Evolutionary conservation across 1,140 invertebrate species (phyloP).

Genomic region (Pollicipes pollicipes): DNA sequence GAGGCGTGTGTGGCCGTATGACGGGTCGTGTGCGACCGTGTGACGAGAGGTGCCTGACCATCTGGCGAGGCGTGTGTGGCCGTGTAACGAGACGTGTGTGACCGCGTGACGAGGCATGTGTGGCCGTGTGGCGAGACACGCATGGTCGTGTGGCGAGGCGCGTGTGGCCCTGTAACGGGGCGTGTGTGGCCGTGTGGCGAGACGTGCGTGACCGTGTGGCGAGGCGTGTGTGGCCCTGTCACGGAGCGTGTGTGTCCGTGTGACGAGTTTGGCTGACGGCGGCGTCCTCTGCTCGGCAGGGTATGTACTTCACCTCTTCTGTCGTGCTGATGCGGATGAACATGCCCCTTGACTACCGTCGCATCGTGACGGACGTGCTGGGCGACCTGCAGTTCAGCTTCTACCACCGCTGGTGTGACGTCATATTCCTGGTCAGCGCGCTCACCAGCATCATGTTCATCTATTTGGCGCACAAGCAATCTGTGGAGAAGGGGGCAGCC

Average conservation of each 20-base stretch:
- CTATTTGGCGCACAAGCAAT: conserved; percentile 81
- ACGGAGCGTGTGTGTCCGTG: conserved; percentile 4
- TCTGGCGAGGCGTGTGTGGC: no score
- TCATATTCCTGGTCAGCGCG: conserved; percentile 95
- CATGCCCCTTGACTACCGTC: conserved; percentile 93
- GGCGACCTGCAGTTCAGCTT: conserved; percentile 83
- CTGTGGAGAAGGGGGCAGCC: conserved; percentile 16
- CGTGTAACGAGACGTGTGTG: no score
- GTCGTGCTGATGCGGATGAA: conserved; percentile 98
- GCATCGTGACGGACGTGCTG: conserved; percentile 92
- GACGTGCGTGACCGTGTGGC: background rate
- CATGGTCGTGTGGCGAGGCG: no score
- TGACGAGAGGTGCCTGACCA: no score
- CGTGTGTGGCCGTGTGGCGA: background rate
- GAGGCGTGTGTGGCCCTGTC: background rate
- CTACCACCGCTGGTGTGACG: conserved; percentile 99
- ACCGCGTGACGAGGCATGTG: no score
- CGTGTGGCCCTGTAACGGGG: no score
- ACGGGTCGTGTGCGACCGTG: no score
- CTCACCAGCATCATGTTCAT: conserved; percentile 87
- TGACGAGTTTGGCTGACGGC: conserved; percentile 17
- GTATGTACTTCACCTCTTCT: conserved; percentile 99
- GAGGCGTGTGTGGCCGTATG: no score
- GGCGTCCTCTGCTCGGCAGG: conserved; percentile 33
- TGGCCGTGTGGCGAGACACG: no score